Base-by-base conservation (phyloP, 2,888 invertebrate genomes). In the Gortyna flavago region DNA sequence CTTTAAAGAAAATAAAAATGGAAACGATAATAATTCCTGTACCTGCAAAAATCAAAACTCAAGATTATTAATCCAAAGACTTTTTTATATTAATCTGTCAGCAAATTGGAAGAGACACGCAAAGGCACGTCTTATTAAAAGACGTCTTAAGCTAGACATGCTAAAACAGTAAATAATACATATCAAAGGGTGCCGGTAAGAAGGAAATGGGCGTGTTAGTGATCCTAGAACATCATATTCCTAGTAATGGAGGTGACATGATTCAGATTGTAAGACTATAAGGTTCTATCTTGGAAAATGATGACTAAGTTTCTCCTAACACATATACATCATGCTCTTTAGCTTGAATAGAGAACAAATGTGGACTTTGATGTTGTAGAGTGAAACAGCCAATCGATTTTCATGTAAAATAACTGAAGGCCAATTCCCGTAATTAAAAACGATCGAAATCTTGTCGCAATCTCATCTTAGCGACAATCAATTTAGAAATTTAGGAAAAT, bases 281-380 rank as follows among this genome's bases (percentile, higher is more conserved):
- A 54, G 82, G 84, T 73, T 85, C 86, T 89, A 87, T 88, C 79
- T 80, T 80, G 85, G 83, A 86, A 69, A 75, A 87, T 86, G 84
- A 81, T 81, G 77, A 57, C 86, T 87, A 87, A 84, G 76, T 77
- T 81, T 68, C 72, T 85, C 93, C 93, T 93, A 93, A 94, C 94
- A 95, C 94, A 95, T 93, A 94, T 93, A 96, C 94, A 94, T 92
- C 96, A 96, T 95, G 96, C 96, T 92, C 92, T 89, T 91, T 91
- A 93, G 88, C 87, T 85, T 83, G 80, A 86, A 89, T 79, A 87
- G 78, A 84, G 68, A 81, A 77, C 72, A 85, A 86, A 76, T 67
- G 48, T 75, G 71, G 81, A 85, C 75, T 83, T 85, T 85, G 83
- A 85, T 80, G 75, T 73, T 71, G 68, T 73, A 81, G 71, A 83